These are phyloP conservation scores for Urocolius indicus DNA, from an alignment of 2,113 vertebrate genomes.

Conservation along the genomic window DNA sequence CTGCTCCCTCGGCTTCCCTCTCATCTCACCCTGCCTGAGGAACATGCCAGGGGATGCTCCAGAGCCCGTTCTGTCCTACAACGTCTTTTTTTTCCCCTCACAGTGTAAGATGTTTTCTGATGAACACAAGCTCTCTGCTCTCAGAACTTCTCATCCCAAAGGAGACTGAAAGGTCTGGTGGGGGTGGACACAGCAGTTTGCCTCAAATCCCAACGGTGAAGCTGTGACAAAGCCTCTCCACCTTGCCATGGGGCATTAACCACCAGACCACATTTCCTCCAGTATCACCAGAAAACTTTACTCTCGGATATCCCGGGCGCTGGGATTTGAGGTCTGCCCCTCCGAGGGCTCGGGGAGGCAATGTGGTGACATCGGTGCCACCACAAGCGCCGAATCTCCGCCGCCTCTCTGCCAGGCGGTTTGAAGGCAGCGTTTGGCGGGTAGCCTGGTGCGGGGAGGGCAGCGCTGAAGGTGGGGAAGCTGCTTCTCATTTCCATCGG, in stretches of 20 bases:
- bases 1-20: not conserved
- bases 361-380: fast-evolving
- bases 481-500: conserved; percentile 1
- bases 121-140: not conserved
- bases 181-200: not conserved
- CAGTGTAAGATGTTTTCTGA: fast-evolving
- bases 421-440: not conserved
- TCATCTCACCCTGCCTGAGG: not conserved
- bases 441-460: not conserved
- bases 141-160: not conserved
- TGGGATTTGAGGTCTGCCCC: not conserved
- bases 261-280: not conserved
- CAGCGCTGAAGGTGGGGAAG: not conserved
- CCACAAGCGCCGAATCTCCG: not conserved
- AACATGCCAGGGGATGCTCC: fast-evolving
- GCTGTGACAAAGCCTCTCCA: not conserved
- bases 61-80: fast-evolving
- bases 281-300: not conserved
- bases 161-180: not conserved
- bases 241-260: not conserved
- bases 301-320: fast-evolving
- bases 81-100: not conserved
- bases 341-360: not conserved
- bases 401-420: not conserved
- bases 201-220: not conserved